Percentiles rank a stretch among this genome's conserved stretches.
phyloP scores from a whole-genome alignment of 1,140 invertebrate genomes.

The Eriosoma lanigerum region DNA sequence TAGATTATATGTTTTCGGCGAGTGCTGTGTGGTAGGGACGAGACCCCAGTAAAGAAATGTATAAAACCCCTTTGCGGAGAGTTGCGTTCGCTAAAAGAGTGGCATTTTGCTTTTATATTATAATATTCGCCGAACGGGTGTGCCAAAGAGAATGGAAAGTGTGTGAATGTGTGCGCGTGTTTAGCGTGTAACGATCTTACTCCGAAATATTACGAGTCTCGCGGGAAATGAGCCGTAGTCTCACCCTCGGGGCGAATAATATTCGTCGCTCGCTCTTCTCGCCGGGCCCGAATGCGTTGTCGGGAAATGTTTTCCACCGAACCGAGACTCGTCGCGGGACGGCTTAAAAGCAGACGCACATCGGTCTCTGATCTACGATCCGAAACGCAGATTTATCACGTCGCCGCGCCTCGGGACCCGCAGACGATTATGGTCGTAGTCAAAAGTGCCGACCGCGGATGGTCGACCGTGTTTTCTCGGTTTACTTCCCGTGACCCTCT shows the following conservation, averaged over 20 bases:
- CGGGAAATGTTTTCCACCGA: not conserved
- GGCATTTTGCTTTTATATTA: not conserved
- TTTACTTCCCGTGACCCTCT: too few relatives aligned
- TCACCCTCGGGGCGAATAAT: not conserved
- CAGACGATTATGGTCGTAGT: not conserved
- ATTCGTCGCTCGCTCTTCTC: not conserved
- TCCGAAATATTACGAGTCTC: conserved; percentile 16
- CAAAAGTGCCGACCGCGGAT: not conserved
- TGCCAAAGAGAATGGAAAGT: not conserved
- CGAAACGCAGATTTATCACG: conserved; percentile 20
- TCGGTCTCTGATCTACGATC: conserved; percentile 15
- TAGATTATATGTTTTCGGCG: too few relatives aligned
- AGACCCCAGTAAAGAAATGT: too few relatives aligned
- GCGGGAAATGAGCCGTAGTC: conserved; percentile 19
- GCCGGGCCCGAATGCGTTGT: not conserved
- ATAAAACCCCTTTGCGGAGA: not conserved
- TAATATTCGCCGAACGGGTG: not conserved
- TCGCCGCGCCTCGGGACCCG: not conserved
- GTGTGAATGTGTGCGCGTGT: not conserved
- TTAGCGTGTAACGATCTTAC: not conserved
- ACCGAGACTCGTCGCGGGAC: not conserved
- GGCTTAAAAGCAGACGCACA: not conserved
- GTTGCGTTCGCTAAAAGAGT: not conserved
- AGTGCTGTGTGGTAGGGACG: too few relatives aligned
- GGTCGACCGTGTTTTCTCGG: not conserved